phyloP scores from a whole-genome alignment of 2,888 invertebrate genomes.

The Pyrocoelia pectoralis region DNA sequence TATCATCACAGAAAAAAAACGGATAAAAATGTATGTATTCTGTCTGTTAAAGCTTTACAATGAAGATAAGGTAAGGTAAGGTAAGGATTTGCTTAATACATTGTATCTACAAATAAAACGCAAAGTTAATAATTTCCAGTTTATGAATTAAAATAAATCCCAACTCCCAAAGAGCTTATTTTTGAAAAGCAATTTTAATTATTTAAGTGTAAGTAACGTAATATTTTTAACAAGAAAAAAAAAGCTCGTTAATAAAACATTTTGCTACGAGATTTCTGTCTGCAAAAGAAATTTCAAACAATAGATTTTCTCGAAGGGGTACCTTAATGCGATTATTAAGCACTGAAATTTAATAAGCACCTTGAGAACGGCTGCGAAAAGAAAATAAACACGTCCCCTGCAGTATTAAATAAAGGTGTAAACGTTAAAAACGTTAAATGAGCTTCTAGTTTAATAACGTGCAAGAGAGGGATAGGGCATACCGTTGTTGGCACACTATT shows the following conservation, averaged over 20 bases:
- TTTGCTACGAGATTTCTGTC: conserved; percentile 26
- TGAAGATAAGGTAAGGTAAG: too few species aligned
- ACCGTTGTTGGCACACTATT: conserved; percentile 50
- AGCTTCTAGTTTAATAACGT: conserved; percentile 34
- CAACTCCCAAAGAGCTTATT: not conserved
- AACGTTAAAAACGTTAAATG: conserved; percentile 55
- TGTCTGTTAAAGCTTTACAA: too few species aligned
- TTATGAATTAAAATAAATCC: not conserved
- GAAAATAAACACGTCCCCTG: conserved; percentile 54
- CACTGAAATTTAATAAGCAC: conserved; percentile 58
- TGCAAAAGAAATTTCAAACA: conserved; percentile 45
- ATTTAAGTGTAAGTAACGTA: conserved; percentile 8
- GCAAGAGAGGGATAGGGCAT: conserved; percentile 40
- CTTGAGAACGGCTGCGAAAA: conserved; percentile 48
- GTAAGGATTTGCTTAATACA: too few species aligned
- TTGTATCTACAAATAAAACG: too few species aligned
- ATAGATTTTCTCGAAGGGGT: conserved; percentile 47
- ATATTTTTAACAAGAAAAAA: conserved; percentile 3
- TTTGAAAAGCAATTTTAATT: conserved; percentile 10
- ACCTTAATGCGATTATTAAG: conserved; percentile 54
- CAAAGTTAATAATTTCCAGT: not conserved
- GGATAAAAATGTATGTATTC: too few species aligned
- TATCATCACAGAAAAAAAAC: too few species aligned
- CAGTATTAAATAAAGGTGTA: conserved; percentile 58
- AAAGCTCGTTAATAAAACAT: conserved; percentile 25